Evolutionary conservation across 2,113 vertebrate species (phyloP).

Genomic region (Mungos mungo): DNA sequence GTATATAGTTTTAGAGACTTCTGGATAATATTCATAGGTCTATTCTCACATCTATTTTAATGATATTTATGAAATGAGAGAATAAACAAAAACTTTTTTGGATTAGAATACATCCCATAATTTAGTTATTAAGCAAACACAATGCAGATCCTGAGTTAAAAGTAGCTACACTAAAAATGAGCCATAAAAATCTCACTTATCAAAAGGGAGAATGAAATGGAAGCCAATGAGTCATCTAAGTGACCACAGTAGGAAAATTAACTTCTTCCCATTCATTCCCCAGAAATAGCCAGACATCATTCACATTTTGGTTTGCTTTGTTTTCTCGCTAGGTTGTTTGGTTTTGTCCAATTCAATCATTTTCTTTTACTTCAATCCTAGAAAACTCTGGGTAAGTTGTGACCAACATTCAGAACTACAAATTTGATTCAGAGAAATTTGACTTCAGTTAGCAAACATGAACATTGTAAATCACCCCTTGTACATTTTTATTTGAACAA

Average conservation of each 20-base stretch:
- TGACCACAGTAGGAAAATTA: neutral
- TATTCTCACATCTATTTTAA: neutral
- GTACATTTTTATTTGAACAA: neutral
- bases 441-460: neutral
- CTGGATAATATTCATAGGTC: neutral
- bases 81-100: neutral
- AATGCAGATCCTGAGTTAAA: neutral
- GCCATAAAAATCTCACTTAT: neutral
- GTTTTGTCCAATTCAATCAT: constrained; percentile 1
- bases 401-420: constrained; percentile 2
- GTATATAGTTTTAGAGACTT: neutral
- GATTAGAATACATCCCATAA: neutral
- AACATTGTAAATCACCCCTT: neutral
- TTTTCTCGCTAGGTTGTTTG: neutral
- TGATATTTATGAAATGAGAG: neutral
- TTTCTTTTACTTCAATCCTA: constrained; percentile 14
- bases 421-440: constrained; percentile 44
- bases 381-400: neutral
- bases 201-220: neutral
- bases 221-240: neutral
- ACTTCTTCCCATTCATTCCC: neutral
- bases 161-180: neutral
- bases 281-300: neutral
- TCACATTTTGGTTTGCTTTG: neutral
- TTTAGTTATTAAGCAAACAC: neutral